Conservation (phyloP, 2,113 vertebrate species). For the Mesocricetus auratus region DNA sequence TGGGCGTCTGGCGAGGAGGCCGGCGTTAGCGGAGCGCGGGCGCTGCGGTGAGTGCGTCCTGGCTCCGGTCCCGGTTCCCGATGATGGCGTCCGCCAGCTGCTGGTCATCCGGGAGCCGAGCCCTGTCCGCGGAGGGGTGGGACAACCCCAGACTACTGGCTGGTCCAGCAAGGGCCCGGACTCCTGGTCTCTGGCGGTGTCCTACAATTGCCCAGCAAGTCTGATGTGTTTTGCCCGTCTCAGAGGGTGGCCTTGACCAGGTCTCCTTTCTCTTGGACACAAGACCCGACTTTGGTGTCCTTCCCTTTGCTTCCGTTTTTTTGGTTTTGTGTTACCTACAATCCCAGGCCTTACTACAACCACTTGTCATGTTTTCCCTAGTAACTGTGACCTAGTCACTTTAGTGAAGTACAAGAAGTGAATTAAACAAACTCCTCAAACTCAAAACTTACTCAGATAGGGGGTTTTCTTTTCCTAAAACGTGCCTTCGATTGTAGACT, state of each 20-base stretch:
- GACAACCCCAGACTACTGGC: background rate
- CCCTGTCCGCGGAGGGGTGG: background rate
- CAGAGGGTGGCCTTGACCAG: constrained; percentile 30
- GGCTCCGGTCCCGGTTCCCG: background rate
- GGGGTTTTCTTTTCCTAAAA: constrained; percentile 19
- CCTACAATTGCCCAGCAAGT: background rate
- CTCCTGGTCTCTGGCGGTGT: background rate
- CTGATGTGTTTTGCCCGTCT: background rate
- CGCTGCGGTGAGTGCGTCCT: constrained; percentile 73
- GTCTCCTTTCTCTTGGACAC: background rate
- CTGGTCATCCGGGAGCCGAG: constrained; percentile 20
- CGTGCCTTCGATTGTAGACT: background rate
- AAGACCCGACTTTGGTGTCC: constrained; percentile 35
- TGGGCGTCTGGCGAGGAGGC: constrained; percentile 60
- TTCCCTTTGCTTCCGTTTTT: constrained; percentile 37
- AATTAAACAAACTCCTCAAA: constrained; percentile 15
- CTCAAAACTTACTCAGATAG: constrained; percentile 7
- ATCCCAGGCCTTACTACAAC: background rate
- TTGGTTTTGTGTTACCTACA: background rate
- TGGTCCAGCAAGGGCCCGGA: background rate
- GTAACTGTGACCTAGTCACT: background rate
- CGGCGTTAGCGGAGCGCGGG: constrained; percentile 17
- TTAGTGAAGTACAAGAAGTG: background rate
- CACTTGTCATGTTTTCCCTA: background rate
- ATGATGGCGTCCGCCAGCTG: background rate